Conservation (phyloP, 2,113 vertebrate species). For the Dascyllus trimaculatus region DNA sequence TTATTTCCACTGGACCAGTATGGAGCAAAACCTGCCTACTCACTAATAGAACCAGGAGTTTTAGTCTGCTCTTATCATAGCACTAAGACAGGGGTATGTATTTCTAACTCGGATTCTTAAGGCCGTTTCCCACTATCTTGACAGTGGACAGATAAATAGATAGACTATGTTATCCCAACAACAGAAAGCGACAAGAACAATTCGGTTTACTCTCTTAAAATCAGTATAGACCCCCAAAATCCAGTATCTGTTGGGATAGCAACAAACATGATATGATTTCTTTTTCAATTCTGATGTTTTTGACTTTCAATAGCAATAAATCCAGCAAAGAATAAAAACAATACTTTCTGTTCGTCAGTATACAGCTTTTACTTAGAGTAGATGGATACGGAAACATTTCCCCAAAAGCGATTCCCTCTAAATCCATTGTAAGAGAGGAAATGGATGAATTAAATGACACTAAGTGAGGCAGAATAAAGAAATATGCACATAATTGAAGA, state of each 20-base stretch:
- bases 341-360: conserved; percentile 2
- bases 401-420: conserved; percentile 29
- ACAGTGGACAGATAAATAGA: no score
- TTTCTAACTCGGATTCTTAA: no score
- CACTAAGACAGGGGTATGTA: no score
- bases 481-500: conserved; percentile 55
- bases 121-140: no score
- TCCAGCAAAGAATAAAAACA: conserved; percentile 20
- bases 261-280: conserved; percentile 2
- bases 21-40: background rate
- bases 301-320: conserved; percentile 27
- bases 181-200: background rate
- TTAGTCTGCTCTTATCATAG: background rate
- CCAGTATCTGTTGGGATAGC: no score
- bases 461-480: conserved; percentile 44
- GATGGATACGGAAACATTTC: conserved; percentile 31
- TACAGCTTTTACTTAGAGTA: conserved; percentile 22
- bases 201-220: no score
- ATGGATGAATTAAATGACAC: conserved; percentile 54
- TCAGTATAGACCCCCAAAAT: no score
- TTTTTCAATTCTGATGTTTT: conserved; percentile 4
- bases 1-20: no score
- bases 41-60: background rate
- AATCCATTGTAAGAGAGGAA: conserved; percentile 32
- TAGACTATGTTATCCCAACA: no score